Conservation (phyloP, 2,888 invertebrate genomes). For the Cybosia mesomella region DNA sequence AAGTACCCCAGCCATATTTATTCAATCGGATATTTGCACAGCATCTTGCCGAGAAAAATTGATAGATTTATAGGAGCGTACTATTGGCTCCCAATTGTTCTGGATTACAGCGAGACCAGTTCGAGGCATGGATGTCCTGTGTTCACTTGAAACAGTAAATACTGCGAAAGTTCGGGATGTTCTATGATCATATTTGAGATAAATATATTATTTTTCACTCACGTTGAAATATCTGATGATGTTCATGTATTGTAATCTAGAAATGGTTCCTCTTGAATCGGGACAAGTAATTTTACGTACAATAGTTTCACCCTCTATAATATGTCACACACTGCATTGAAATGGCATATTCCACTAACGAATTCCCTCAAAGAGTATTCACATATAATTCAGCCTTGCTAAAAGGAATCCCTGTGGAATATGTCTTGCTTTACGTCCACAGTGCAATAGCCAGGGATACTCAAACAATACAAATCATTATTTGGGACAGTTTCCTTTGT, state of each 20-base stretch:
- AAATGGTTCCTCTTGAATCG: too few species aligned
- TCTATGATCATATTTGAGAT: background rate
- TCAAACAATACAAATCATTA: background rate
- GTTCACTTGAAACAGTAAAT: constrained; percentile 41
- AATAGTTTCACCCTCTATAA: background rate
- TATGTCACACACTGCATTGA: background rate
- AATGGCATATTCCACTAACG: background rate
- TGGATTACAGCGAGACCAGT: constrained; percentile 29
- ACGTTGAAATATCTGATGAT: background rate
- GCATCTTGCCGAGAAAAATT: constrained; percentile 39
- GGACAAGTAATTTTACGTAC: too few species aligned
- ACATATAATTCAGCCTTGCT: background rate
- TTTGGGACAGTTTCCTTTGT: background rate
- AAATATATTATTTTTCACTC: background rate
- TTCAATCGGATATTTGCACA: constrained; percentile 47
- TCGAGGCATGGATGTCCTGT: constrained; percentile 34
- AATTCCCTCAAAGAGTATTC: background rate
- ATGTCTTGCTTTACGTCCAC: background rate
- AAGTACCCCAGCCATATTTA: constrained; percentile 41
- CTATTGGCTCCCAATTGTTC: constrained; percentile 54
- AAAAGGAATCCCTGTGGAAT: background rate
- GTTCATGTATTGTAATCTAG: background rate
- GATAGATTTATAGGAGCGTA: constrained; percentile 55
- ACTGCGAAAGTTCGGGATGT: background rate
- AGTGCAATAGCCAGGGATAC: background rate